Percentiles rank a stretch among this genome's conserved stretches.
Evolutionary conservation across 2,888 invertebrate genomes (phyloP).

Genomic region (Eupeodes latifasciatus): DNA sequence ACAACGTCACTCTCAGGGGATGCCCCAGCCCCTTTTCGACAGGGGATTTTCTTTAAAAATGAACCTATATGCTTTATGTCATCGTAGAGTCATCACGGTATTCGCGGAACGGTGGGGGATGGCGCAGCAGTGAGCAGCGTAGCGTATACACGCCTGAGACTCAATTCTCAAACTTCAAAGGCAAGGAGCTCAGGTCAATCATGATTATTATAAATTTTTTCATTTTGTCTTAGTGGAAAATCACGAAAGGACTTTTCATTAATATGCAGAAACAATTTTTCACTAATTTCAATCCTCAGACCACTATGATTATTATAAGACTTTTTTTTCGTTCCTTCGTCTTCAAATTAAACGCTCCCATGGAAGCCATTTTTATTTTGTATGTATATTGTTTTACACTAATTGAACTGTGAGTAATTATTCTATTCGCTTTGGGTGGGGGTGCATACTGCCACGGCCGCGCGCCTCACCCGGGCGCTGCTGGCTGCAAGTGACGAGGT

Average conservation of each 20-base stretch:
- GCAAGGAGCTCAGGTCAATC: slow-evolving; percentile 65
- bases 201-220: slow-evolving; percentile 46
- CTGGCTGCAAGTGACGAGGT: slow-evolving; percentile 62
- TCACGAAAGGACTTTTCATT: slow-evolving; percentile 63
- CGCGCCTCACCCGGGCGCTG: slow-evolving; percentile 23
- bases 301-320: slow-evolving; percentile 48
- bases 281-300: slow-evolving; percentile 64
- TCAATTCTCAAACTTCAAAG: slow-evolving; percentile 68
- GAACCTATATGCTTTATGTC: slow-evolving; percentile 24
- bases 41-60: slow-evolving; percentile 30
- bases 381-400: slow-evolving; percentile 68
- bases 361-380: slow-evolving; percentile 42
- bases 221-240: slow-evolving; percentile 16
- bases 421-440: slow-evolving; percentile 40
- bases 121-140: background rate
- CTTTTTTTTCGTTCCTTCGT: slow-evolving; percentile 4
- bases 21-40: background rate
- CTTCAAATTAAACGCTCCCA: slow-evolving; percentile 20
- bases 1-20: slow-evolving; percentile 58
- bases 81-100: slow-evolving; percentile 6
- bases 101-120: slow-evolving; percentile 6
- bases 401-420: slow-evolving; percentile 75
- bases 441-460: background rate
- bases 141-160: slow-evolving; percentile 43
- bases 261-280: slow-evolving; percentile 64